Percentiles rank a stretch among this genome's conserved stretches.
These are phyloP conservation scores for Toxotes lorentzi DNA, from an alignment of 2,797 vertebrate species.

Conservation along the genomic window DNA sequence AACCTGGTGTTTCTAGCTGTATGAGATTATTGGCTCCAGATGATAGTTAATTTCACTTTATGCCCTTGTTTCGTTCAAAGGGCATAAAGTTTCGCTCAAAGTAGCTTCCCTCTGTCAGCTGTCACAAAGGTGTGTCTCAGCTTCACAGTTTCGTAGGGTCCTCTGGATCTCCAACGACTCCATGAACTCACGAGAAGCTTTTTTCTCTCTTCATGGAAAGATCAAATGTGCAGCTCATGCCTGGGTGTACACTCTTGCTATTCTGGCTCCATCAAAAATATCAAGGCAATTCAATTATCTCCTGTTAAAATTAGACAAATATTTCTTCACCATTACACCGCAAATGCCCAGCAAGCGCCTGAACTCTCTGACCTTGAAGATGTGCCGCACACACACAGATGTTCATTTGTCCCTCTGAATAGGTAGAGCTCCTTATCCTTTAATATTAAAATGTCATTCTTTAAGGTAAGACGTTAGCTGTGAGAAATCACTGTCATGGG, in stretches of 20 bases:
- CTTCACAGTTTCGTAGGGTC: not conserved
- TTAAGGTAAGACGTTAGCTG: not conserved
- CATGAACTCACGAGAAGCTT: not conserved
- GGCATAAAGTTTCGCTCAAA: too few species aligned
- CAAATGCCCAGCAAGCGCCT: constrained; percentile 40
- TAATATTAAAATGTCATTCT: not conserved
- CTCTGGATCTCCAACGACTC: not conserved
- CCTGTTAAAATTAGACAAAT: constrained; percentile 82
- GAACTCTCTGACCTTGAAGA: constrained; percentile 67
- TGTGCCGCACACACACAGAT: constrained; percentile 3
- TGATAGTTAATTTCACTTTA: not conserved
- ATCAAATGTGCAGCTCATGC: constrained; percentile 52
- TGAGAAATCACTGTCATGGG: not conserved
- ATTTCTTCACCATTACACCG: constrained; percentile 71
- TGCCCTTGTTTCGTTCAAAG: not conserved
- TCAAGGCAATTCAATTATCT: constrained; percentile 80
- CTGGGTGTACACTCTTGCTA: constrained; percentile 45
- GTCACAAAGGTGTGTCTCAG: constrained; percentile 15
- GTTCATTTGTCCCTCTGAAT: not conserved
- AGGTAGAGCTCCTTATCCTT: not conserved
- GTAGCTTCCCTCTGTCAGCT: not conserved
- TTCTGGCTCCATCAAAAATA: constrained; percentile 71
- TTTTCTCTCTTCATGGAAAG: constrained; percentile 43
- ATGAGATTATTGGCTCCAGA: not conserved
- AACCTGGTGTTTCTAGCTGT: not conserved